A percentile compares a stretch with the other conserved stretches of the same genome.
phyloP scores from a whole-genome alignment of 2,888 invertebrate genomes.

The Mimachlamys varia region DNA sequence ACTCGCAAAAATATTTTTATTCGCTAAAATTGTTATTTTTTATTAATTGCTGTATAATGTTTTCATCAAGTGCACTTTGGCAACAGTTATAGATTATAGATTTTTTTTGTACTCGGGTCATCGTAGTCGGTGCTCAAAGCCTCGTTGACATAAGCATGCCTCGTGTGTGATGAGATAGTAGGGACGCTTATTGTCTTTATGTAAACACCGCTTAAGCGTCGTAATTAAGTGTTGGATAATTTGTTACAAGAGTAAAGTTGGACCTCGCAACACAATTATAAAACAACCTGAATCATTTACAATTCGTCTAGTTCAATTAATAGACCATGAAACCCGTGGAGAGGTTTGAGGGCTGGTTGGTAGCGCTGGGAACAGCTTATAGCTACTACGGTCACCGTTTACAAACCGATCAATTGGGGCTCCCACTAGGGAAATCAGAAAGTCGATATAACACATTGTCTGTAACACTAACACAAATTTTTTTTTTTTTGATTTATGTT shows the following conservation, averaged over 20 bases:
- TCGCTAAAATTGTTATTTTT: no score
- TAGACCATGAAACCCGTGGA: not conserved
- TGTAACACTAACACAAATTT: not conserved
- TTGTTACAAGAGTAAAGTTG: not conserved
- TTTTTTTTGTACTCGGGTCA: not conserved
- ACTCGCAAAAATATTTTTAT: no score
- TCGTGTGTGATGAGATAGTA: not conserved
- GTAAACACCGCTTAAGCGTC: not conserved
- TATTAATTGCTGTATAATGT: not conserved
- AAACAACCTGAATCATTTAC: not conserved
- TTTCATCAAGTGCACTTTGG: not conserved
- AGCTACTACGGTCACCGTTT: not conserved
- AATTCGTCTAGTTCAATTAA: not conserved
- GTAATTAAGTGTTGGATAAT: constrained; percentile 11
- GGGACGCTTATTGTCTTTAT: not conserved
- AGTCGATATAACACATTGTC: not conserved
- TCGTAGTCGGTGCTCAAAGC: not conserved
- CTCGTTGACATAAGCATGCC: not conserved
- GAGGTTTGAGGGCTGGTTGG: not conserved
- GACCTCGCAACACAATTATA: not conserved
- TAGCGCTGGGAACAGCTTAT: not conserved
- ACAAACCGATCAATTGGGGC: not conserved
- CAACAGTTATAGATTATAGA: not conserved
- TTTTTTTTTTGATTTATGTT: no score
- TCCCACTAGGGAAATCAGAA: not conserved